phyloP scores from a whole-genome alignment of 2,888 invertebrate species.

The Amphiduros pacificus region DNA sequence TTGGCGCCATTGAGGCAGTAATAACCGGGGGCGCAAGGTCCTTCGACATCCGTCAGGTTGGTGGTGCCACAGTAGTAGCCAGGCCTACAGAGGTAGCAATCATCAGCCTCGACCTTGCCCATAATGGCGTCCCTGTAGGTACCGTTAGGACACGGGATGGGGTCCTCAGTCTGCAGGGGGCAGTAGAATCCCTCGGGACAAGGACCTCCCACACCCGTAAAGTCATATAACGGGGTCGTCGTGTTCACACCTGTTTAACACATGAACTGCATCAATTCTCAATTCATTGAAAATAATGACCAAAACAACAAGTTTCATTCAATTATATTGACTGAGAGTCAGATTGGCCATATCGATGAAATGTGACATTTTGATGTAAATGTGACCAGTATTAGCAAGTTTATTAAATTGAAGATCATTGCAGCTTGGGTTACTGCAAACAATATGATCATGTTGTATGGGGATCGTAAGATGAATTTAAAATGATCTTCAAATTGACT shows the following conservation, averaged over 20 bases:
- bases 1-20: slow-evolving; percentile 49
- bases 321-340: too few relatives aligned
- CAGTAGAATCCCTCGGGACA: slow-evolving; percentile 55
- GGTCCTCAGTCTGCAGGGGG: slow-evolving; percentile 47
- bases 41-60: slow-evolving; percentile 42
- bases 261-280: too few relatives aligned
- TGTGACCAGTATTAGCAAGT: too few relatives aligned
- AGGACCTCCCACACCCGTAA: slow-evolving; percentile 50
- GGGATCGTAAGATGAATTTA: too few relatives aligned
- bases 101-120: slow-evolving; percentile 28
- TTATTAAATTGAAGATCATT: too few relatives aligned
- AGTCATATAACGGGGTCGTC: slow-evolving; percentile 43
- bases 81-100: slow-evolving; percentile 46
- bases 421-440: too few relatives aligned
- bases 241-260: slow-evolving; percentile 41
- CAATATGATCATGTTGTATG: too few relatives aligned
- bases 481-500: too few relatives aligned
- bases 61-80: slow-evolving; percentile 49
- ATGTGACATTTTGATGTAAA: too few relatives aligned
- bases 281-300: too few relatives aligned
- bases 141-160: slow-evolving; percentile 46
- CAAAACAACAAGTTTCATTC: too few relatives aligned
- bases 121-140: slow-evolving; percentile 41
- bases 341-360: too few relatives aligned
- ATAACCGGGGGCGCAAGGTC: slow-evolving; percentile 50